Conservation (phyloP, 1,140 invertebrate species). For the Lepidotrigona ventralis region DNA sequence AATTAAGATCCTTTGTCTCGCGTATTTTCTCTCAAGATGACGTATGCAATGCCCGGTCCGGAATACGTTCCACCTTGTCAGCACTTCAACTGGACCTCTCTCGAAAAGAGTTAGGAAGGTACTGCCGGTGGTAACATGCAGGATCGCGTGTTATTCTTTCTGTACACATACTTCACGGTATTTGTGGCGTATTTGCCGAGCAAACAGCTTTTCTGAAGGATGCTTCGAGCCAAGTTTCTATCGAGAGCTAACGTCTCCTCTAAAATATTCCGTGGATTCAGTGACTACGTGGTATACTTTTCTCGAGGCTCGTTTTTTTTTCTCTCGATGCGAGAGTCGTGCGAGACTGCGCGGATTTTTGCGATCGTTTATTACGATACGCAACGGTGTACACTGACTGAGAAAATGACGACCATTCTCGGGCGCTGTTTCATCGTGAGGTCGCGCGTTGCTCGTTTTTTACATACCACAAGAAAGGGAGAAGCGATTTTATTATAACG, state of each 20-base stretch:
- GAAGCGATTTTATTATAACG: constrained; percentile 43
- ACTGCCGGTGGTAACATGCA: constrained; percentile 26
- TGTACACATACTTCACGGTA: constrained; percentile 53
- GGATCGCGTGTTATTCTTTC: constrained; percentile 46
- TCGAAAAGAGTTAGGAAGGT: constrained; percentile 33
- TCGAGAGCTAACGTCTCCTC: background rate
- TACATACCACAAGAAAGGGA: background rate
- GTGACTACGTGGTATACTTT: background rate
- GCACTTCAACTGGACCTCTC: constrained; percentile 39
- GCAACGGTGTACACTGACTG: constrained; percentile 7
- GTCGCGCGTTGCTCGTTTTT: background rate
- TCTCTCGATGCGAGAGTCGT: background rate
- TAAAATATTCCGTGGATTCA: background rate
- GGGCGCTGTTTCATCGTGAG: background rate
- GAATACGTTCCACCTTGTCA: constrained; percentile 41
- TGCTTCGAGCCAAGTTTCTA: constrained; percentile 32
- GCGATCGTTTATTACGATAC: constrained; percentile 7
- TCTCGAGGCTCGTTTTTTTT: background rate
- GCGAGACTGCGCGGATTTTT: background rate
- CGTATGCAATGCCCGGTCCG: background rate
- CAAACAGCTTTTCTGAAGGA: constrained; percentile 62
- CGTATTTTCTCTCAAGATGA: constrained; percentile 20
- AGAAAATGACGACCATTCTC: constrained; percentile 27
- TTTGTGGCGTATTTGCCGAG: constrained; percentile 63
- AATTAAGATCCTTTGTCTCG: constrained; percentile 18